Conservation (phyloP, 1,140 invertebrate genomes). For the Probaryconus sp. region DNA sequence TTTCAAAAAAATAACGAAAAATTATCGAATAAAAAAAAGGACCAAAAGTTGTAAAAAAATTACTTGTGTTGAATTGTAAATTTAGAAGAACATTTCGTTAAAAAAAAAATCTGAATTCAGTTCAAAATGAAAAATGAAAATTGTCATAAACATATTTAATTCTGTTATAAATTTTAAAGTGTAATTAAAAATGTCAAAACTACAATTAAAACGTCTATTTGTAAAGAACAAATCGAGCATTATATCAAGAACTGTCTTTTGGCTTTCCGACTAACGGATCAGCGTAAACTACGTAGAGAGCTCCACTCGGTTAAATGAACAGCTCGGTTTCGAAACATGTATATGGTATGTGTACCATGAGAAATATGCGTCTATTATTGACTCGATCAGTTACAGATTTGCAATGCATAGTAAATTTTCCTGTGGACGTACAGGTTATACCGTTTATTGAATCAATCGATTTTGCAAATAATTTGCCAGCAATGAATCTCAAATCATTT, state of each 20-base stretch:
- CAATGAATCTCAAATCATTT: slow-evolving; percentile 2
- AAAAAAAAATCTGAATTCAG: too few relatives aligned
- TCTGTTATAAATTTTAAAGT: too few relatives aligned
- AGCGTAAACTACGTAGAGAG: slow-evolving; percentile 27
- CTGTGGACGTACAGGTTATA: slow-evolving; percentile 1
- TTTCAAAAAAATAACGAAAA: too few relatives aligned
- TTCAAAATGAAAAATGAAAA: too few relatives aligned
- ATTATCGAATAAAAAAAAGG: too few relatives aligned
- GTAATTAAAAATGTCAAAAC: too few relatives aligned
- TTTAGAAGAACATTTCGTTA: too few relatives aligned
- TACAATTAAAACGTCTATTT: too few relatives aligned
- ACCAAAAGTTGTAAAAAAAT: too few relatives aligned
- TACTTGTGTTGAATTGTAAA: too few relatives aligned
- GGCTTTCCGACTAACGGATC: slow-evolving; percentile 25
- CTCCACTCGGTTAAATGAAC: slow-evolving; percentile 17
- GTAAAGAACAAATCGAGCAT: too few relatives aligned
- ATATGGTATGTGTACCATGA: slow-evolving; percentile 6
- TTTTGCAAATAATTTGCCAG: background rate
- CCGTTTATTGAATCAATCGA: background rate
- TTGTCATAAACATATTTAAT: too few relatives aligned
- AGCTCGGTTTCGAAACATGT: slow-evolving; percentile 28
- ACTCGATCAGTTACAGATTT: slow-evolving; percentile 30
- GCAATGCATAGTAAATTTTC: slow-evolving; percentile 22
- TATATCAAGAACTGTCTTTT: background rate
- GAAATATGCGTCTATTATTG: slow-evolving; percentile 27